A percentile compares a stretch with the other conserved stretches of the same genome.
phyloP scores from a whole-genome alignment of 2,888 invertebrate species.

The Chrysomela aeneicollis region DNA sequence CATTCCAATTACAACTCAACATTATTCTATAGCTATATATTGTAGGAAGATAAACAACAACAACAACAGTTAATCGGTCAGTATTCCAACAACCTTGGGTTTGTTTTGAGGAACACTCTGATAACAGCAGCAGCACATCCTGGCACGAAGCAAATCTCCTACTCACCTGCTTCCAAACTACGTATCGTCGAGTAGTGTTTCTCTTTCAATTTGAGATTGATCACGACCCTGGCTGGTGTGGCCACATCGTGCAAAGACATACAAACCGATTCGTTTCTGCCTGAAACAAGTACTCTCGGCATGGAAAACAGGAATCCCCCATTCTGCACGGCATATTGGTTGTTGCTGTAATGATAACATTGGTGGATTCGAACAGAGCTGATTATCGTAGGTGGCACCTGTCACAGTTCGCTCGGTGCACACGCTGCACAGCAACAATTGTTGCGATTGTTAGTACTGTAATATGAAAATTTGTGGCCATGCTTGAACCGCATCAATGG shows the following conservation, averaged over 20 bases:
- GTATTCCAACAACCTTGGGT: constrained; percentile 1
- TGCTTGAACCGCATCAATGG: not conserved
- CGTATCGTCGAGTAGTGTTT: constrained; percentile 50
- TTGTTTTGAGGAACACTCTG: not conserved
- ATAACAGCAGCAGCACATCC: not conserved
- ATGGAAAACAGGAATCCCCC: constrained; percentile 55
- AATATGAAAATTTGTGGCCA: not conserved
- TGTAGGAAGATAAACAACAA: not conserved
- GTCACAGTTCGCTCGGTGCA: constrained; percentile 6
- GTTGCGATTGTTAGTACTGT: not conserved
- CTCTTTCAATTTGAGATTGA: constrained; percentile 56
- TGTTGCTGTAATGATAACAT: constrained; percentile 21
- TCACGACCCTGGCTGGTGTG: constrained; percentile 48
- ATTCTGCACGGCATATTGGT: constrained; percentile 33
- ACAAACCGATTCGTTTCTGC: constrained; percentile 57
- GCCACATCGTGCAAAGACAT: constrained; percentile 51
- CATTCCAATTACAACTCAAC: too few relatives aligned
- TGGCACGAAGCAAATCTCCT: not conserved
- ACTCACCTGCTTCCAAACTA: constrained; percentile 53
- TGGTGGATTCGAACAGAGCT: not conserved
- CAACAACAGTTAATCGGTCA: not conserved
- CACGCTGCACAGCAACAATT: not conserved
- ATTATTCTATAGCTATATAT: too few relatives aligned
- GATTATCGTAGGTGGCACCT: constrained; percentile 3
- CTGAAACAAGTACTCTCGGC: constrained; percentile 54